Conservation (phyloP, 2,113 vertebrate genomes). For the Raja brachyura region DNA sequence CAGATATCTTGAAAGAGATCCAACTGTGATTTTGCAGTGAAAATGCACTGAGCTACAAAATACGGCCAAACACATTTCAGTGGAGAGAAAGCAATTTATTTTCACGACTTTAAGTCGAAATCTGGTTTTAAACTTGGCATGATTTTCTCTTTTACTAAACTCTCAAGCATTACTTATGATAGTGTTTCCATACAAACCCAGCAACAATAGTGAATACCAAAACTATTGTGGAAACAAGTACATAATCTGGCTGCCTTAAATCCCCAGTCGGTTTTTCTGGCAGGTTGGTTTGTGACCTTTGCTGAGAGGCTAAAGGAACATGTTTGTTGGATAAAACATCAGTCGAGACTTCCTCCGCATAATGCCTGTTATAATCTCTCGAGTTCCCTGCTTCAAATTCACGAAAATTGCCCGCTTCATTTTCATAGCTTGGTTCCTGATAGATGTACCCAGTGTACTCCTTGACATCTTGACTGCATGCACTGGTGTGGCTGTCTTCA, state of each 20-base stretch:
- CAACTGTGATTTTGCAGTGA: not conserved
- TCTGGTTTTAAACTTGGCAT: not conserved
- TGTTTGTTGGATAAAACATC: not conserved
- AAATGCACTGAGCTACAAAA: not conserved
- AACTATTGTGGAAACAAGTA: not conserved
- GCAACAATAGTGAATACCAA: not conserved
- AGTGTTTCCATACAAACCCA: constrained; percentile 7
- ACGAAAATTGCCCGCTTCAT: not conserved
- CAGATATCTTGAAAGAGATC: not conserved
- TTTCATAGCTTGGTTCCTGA: not conserved
- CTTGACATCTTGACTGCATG: not conserved
- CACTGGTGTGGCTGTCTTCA: no score
- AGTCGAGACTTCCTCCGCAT: not conserved
- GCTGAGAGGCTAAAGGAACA: not conserved
- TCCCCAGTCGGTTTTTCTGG: not conserved
- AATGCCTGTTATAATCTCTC: not conserved
- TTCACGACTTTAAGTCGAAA: not conserved
- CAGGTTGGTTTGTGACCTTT: not conserved
- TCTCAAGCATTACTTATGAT: not conserved
- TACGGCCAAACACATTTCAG: not conserved
- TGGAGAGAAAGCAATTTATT: not conserved
- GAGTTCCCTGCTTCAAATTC: not conserved
- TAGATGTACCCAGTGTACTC: not conserved
- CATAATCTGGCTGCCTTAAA: not conserved
- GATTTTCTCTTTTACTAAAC: not conserved